Base-by-base conservation (phyloP, 1,140 invertebrate genomes). In the Plectrocnemia conspersa region DNA sequence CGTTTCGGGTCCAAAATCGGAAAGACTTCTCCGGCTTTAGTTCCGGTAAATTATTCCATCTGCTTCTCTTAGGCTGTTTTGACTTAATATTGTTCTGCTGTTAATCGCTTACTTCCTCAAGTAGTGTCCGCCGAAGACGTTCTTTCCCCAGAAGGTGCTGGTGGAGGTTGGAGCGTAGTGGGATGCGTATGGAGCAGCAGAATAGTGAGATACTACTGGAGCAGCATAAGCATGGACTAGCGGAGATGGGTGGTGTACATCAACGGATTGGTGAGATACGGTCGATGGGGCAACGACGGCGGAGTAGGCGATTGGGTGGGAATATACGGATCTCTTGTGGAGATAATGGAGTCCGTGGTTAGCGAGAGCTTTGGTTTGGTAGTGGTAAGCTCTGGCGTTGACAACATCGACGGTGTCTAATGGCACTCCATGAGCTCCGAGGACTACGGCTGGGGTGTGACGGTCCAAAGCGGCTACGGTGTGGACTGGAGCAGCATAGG, bases 391-490 rank as follows among this genome's bases (percentile, higher is more conserved):
- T 45, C 72, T 64, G 10, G 76, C 75, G 36, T 71, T 68, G 64
- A 75, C 70, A 13, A 75, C 73, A 33, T 72, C 73, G 13, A 72
- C 70, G 25, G 73, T 73, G 53, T 74, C 72, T n/a, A 70, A 60
- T 4, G 70, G 69, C 42, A 70, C 69, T 54, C 69, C 69, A 54
- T 70, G 69, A 0, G 69, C 66, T 56, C 67, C 66, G 63, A 70
- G 62, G 47, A 72, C 69, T 23, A 69, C 29, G 16, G 70, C 70
- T 9, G 70, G 63, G 45, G 66, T 65, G 60, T 70, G 65, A 40
- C 68, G 52, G 25, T 40, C 59, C 5, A 57, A 25, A 3, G 46
- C 59, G 22, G 65, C 64, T 23, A 59, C 65, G 29, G 63, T 50
- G 29, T 57, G 47, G 15, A 33, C 15, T 7, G 40, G n/a, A 1